phyloP scores from a whole-genome alignment of 2,888 invertebrate genomes.

The Eilema sororculum region DNA sequence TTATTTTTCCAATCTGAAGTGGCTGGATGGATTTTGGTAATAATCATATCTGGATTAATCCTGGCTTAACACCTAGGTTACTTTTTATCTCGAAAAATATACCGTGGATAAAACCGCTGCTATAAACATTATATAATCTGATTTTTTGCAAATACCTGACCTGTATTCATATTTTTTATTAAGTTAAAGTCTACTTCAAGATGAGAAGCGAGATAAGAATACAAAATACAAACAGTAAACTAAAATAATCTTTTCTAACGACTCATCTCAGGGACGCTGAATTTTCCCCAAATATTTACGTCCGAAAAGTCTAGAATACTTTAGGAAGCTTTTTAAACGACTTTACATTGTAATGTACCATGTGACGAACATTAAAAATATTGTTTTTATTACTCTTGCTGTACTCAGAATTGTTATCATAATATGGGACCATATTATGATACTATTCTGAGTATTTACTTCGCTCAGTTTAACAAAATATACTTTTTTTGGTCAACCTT shows the following conservation, averaged over 20 bases:
- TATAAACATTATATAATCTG: too few species aligned
- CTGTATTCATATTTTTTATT: too few species aligned
- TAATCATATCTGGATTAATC: not conserved
- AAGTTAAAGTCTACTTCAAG: too few species aligned
- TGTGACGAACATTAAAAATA: not conserved
- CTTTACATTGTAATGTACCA: not conserved
- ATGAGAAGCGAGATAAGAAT: too few species aligned
- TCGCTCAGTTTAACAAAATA: not conserved
- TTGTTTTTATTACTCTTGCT: not conserved
- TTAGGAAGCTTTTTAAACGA: not conserved
- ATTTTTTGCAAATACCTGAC: too few species aligned
- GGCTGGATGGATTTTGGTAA: not conserved
- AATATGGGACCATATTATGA: not conserved
- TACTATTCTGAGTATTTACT: not conserved
- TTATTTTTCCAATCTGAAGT: not conserved
- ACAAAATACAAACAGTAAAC: not conserved
- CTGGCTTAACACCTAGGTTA: not conserved
- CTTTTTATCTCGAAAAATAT: not conserved
- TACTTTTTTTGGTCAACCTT: not conserved
- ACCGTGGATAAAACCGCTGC: too few species aligned
- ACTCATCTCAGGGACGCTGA: not conserved
- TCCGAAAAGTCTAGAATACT: not conserved
- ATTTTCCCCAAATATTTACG: not conserved
- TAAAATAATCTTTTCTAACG: not conserved
- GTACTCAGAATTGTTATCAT: too few species aligned